A percentile compares a stretch with the other conserved stretches of the same genome.
These are phyloP conservation scores for Amaurobius ferox DNA, from an alignment of 2,888 invertebrate species.

Conservation along the genomic window DNA sequence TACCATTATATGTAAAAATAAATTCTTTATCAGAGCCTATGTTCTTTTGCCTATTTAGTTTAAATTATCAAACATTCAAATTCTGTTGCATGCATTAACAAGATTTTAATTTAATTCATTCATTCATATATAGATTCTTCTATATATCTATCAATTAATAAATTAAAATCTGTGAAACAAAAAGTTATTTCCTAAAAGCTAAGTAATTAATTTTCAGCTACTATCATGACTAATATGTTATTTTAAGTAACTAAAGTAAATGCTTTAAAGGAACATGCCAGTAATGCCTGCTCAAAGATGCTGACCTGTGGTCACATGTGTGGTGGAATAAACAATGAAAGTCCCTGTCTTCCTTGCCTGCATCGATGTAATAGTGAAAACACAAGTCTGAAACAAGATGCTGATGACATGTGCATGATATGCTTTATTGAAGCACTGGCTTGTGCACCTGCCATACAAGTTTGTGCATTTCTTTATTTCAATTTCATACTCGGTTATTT, in stretches of 20 bases:
- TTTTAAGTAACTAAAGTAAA: background rate
- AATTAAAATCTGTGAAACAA: no score
- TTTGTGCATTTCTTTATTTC: conserved; percentile 76
- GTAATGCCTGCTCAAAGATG: conserved; percentile 88
- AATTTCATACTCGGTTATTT: background rate
- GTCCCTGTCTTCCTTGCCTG: conserved; percentile 91
- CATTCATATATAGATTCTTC: no score
- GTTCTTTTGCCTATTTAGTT: no score
- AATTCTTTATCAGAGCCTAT: no score
- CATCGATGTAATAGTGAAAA: conserved; percentile 84
- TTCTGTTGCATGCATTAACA: no score
- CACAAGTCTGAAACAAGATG: conserved; percentile 88
- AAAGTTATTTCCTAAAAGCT: no score
- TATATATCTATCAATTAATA: no score
- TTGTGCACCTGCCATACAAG: conserved; percentile 95
- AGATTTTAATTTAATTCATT: no score
- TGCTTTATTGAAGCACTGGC: conserved; percentile 98
- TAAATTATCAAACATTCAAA: no score
- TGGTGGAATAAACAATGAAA: conserved; percentile 92
- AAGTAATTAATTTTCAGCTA: no score
- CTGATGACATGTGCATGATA: conserved; percentile 99
- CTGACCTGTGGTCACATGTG: conserved; percentile 94
- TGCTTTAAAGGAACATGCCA: conserved; percentile 83
- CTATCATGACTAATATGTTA: no score
- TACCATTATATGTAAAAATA: no score